Evolutionary conservation across 2,888 invertebrate species (phyloP).

Genomic region (Lamellibrachia columna): DNA sequence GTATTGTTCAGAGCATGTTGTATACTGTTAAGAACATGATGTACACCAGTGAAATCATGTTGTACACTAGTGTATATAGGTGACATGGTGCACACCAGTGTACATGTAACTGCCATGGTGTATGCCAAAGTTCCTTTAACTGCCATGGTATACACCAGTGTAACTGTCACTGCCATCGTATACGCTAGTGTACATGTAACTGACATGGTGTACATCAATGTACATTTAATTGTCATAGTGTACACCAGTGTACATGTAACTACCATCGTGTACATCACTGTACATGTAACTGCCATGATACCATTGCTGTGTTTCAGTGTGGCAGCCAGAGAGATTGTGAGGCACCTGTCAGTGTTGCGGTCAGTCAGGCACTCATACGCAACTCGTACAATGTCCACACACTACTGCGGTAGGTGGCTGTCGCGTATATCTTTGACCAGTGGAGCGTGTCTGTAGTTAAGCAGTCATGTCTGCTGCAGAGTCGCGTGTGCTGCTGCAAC

Average conservation of each 20-base stretch:
- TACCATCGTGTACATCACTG: background rate
- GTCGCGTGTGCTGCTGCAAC: too few relatives aligned
- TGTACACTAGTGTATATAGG: too few relatives aligned
- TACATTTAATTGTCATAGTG: too few relatives aligned
- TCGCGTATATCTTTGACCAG: background rate
- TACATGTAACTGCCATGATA: background rate
- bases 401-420: slow-evolving; percentile 24
- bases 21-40: too few relatives aligned
- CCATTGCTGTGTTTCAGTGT: background rate
- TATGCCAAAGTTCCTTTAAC: too few relatives aligned
- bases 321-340: background rate
- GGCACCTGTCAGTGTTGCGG: slow-evolving; percentile 18
- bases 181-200: too few relatives aligned
- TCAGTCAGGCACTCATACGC: slow-evolving; percentile 10
- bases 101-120: too few relatives aligned
- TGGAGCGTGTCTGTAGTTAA: background rate
- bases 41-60: too few relatives aligned
- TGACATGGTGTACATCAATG: too few relatives aligned
- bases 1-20: too few relatives aligned
- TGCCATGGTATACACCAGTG: background rate
- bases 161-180: background rate
- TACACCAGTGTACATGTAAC: background rate
- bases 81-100: too few relatives aligned
- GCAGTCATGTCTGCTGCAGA: too few relatives aligned
- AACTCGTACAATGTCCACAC: slow-evolving; percentile 28